Conservation (phyloP, 2,113 vertebrate genomes). For the Picathartes gymnocephalus region DNA sequence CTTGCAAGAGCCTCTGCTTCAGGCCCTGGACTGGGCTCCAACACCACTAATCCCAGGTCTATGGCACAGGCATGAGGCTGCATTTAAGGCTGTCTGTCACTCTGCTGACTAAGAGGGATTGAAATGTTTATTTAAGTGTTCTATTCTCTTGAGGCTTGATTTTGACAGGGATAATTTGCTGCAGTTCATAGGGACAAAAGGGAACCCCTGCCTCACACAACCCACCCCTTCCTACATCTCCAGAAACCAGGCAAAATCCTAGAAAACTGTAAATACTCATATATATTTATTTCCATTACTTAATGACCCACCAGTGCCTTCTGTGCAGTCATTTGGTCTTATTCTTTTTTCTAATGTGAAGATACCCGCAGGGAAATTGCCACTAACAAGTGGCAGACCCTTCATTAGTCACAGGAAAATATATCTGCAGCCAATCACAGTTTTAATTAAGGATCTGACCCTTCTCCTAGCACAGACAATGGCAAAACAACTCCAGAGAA, state of each 20-base stretch:
- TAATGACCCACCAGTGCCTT: background rate
- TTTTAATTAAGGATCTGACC: slow-evolving; percentile 21
- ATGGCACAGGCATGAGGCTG: background rate
- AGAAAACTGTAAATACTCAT: background rate
- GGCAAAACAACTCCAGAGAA: background rate
- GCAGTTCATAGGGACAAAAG: background rate
- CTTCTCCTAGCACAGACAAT: background rate
- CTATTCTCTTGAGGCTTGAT: background rate
- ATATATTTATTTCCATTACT: background rate
- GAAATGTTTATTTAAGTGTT: background rate
- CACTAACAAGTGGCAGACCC: background rate
- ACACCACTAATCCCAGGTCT: background rate
- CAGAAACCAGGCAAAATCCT: background rate
- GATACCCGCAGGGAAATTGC: background rate
- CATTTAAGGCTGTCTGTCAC: background rate
- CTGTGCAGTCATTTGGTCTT: background rate
- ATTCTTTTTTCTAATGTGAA: background rate
- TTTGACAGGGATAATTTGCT: background rate
- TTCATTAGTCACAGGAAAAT: slow-evolving; percentile 8
- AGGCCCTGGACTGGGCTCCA: background rate
- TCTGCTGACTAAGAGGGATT: background rate
- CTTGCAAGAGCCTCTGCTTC: background rate
- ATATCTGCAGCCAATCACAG: background rate
- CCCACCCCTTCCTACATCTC: background rate
- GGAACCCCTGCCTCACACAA: background rate